Evolutionary conservation across 2,113 vertebrate genomes (phyloP), one percentile per base, ranked within the genome.

Genomic region (Beaufortia kweichowensis): DNA sequence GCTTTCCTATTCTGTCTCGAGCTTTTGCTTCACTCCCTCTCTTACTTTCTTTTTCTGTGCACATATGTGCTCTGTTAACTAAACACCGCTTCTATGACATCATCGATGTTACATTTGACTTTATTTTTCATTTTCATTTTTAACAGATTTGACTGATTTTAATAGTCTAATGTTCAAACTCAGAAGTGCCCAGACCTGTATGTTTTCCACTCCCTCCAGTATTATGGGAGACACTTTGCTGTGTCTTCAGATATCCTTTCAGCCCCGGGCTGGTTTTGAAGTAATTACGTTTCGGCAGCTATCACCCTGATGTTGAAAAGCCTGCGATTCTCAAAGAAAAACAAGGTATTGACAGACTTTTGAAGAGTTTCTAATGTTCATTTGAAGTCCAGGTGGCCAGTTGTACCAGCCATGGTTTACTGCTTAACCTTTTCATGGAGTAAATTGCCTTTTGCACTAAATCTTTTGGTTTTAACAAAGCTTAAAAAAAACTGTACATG

Each of bases 181-280:
- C 81, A 33, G 31, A 82, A 80, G 53, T 28, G 90, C 84, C 85
- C 87, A 87, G 88, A 86, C 88, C 82, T 85, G 89, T 84, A 85
- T 75, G 59, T 29, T 87, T 82, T 81, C 77, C 68, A 83, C 81
- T 56, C 83, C 89, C 88, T 88, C 62, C 84, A 88, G 88, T 86
- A 12, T 61, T 78, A 75, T 62, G 71, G 84, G 84, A 89, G 78
- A 89, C 83, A 83, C 67, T 43, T 50, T 71, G 26, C 67, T 57
- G 50, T 70, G 67, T 56, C 33, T 70, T 70, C 53, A 59, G 53
- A 57, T 41, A 71, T 71, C 53, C 67, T 33, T 43, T 17, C 12
- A n/a, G 59, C 75, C 75, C n/a, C 4, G 3, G n/a, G 72, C 46
- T 67, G 15, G 31, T 71, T 71, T 59, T 19, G 68, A 67, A 67